phyloP scores from a whole-genome alignment of 2,888 invertebrate species.

The Fragum sueziense region DNA sequence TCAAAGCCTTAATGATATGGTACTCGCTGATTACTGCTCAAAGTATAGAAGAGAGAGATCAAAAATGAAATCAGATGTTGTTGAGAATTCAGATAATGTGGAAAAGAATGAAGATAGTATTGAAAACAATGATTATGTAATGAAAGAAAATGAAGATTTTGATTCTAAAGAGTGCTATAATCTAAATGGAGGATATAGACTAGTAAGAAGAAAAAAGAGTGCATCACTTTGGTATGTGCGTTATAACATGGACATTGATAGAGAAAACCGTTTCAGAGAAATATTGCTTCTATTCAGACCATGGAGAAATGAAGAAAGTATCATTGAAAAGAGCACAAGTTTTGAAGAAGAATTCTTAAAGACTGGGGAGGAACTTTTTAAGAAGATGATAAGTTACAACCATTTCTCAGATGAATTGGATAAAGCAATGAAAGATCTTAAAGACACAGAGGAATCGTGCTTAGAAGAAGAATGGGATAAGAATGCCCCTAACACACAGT shows the following conservation, averaged over 20 bases:
- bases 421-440: constrained; percentile 27
- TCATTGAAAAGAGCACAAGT: constrained; percentile 23
- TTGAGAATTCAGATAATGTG: background rate
- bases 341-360: constrained; percentile 2
- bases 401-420: constrained; percentile 25
- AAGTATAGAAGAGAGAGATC: constrained; percentile 2
- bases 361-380: background rate
- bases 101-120: background rate
- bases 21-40: constrained; percentile 30
- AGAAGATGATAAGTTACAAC: constrained; percentile 31
- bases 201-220: background rate
- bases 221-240: constrained; percentile 26
- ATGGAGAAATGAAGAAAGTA: constrained; percentile 23
- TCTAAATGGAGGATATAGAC: background rate
- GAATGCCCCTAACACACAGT: constrained; percentile 8
- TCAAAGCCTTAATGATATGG: background rate
- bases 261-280: constrained; percentile 33
- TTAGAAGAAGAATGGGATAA: constrained; percentile 2
- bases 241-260: constrained; percentile 12
- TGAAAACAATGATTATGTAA: no score
- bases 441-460: background rate
- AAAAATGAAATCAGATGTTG: no score
- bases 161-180: background rate
- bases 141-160: background rate
- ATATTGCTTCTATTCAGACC: constrained; percentile 21